Evolutionary conservation across 2,797 vertebrate species (phyloP).

Genomic region (Halcyon badia): DNA sequence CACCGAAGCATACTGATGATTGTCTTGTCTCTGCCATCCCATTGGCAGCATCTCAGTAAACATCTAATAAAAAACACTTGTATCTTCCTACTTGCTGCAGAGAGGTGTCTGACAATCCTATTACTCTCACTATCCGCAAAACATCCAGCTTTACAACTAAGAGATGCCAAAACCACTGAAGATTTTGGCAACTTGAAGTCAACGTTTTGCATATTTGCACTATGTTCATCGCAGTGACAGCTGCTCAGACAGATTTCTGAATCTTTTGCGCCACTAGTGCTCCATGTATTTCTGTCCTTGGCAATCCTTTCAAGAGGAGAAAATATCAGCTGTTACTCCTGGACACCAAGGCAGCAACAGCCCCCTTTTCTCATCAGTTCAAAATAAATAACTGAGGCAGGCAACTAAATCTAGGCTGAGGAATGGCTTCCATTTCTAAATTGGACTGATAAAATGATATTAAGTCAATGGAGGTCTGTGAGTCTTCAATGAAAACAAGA

Average conservation of each 20-base stretch:
- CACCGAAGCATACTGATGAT: background rate
- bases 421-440: conserved; percentile 20
- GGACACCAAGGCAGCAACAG: conserved; percentile 32
- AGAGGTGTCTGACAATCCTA: background rate
- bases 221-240: conserved; percentile 73
- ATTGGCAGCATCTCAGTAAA: background rate
- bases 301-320: conserved; percentile 76
- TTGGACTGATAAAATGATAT: background rate
- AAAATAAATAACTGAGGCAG: conserved; percentile 61
- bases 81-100: background rate
- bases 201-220: conserved; percentile 64
- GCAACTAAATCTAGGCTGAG: conserved; percentile 28
- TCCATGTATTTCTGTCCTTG: conserved; percentile 71
- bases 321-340: conserved; percentile 81
- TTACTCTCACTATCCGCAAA: background rate
- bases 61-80: background rate
- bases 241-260: conserved; percentile 82
- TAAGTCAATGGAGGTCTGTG: background rate
- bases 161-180: conserved; percentile 62
- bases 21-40: background rate
- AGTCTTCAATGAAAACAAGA: conserved; percentile 22
- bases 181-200: conserved; percentile 67
- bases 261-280: conserved; percentile 55
- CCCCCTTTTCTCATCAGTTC: conserved; percentile 22
- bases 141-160: background rate